A percentile compares a stretch with the other conserved stretches of the same genome.
These are phyloP conservation scores for Drosophila micromelanica DNA, from an alignment of 1,140 invertebrate species.

Conservation along the genomic window DNA sequence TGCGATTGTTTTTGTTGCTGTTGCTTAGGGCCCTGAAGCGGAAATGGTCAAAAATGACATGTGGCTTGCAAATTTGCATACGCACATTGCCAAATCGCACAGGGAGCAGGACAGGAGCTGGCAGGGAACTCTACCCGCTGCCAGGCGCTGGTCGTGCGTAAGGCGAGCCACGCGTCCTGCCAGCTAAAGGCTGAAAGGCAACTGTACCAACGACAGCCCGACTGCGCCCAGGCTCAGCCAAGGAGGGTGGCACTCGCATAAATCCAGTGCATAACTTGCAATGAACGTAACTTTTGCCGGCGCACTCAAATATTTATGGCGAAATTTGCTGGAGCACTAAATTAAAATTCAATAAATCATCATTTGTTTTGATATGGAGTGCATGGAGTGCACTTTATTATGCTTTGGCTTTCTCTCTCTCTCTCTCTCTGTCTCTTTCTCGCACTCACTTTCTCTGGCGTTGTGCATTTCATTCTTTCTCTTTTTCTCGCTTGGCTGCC, in stretches of 20 bases:
- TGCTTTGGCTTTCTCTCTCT: background rate
- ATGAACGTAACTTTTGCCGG: constrained; percentile 72
- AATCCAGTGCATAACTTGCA: constrained; percentile 54
- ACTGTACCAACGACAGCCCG: constrained; percentile 52
- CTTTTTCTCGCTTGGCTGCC: constrained; percentile 22
- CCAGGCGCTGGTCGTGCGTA: constrained; percentile 61
- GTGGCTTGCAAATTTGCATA: constrained; percentile 77
- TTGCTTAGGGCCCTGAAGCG: constrained; percentile 51
- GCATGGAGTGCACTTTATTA: constrained; percentile 43
- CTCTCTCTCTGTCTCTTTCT: background rate
- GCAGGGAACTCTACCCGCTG: constrained; percentile 1
- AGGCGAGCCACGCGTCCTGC: constrained; percentile 61
- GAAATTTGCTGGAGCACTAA: constrained; percentile 68
- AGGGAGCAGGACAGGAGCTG: background rate
- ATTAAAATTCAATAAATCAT: constrained; percentile 83
- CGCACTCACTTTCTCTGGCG: background rate
- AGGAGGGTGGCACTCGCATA: background rate
- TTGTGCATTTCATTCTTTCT: background rate
- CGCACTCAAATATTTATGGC: constrained; percentile 79
- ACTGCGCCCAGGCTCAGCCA: background rate
- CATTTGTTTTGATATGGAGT: constrained; percentile 70
- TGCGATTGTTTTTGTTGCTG: constrained; percentile 57
- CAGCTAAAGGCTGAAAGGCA: constrained; percentile 65
- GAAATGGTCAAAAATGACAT: constrained; percentile 81
- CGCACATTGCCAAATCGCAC: constrained; percentile 60